These are phyloP conservation scores for Parapristionchus giblindavisi DNA, from an alignment of 2,888 invertebrate genomes.

Conservation along the genomic window DNA sequence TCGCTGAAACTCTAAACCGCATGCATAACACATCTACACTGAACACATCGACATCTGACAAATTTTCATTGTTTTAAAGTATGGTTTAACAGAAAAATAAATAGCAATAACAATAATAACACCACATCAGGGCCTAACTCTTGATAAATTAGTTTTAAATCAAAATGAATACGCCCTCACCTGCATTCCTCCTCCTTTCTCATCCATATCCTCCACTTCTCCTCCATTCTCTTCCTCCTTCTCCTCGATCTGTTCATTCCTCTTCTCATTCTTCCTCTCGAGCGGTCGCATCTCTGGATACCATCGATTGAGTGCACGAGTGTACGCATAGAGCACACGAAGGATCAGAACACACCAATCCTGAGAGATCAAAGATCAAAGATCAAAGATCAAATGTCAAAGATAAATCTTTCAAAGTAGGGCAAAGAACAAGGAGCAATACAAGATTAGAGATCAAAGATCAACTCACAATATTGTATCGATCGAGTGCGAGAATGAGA, in stretches of 20 bases:
- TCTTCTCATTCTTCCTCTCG: background rate
- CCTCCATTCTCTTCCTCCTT: background rate
- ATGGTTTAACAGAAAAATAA: no score
- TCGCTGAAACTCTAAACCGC: no score
- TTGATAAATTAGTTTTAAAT: no score
- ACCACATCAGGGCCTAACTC: no score
- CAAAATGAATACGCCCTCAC: background rate
- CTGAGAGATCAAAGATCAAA: constrained; percentile 23
- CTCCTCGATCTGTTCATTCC: background rate
- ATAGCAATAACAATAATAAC: no score
- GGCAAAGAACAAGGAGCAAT: background rate
- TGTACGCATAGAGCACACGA: constrained; percentile 18
- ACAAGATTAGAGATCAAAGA: background rate
- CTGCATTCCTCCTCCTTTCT: constrained; percentile 7
- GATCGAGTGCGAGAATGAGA: constrained; percentile 25
- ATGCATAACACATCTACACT: no score
- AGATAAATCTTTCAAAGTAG: background rate
- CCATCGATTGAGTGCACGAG: constrained; percentile 44
- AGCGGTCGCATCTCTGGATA: constrained; percentile 40
- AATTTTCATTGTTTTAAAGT: no score
- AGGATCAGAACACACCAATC: constrained; percentile 26
- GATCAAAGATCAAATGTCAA: background rate
- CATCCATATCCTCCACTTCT: background rate
- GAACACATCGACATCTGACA: no score
- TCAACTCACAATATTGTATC: constrained; percentile 20